Base-by-base conservation (phyloP, 2,797 vertebrate species). In the Benthosema pterotum region DNA sequence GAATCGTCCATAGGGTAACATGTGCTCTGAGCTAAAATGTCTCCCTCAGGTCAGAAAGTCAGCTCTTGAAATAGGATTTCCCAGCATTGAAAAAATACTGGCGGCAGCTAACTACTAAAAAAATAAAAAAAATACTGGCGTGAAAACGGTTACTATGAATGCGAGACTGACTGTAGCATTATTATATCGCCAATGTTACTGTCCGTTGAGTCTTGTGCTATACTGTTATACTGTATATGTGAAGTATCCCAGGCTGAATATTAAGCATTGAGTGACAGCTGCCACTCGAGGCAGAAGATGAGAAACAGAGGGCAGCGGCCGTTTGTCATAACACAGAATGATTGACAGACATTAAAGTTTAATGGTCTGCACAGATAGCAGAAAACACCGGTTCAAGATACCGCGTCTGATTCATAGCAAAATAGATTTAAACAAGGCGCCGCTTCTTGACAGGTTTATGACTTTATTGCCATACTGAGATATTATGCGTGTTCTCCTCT, bases 231-330 rank as follows among this genome's bases (percentile, higher is more conserved):
- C n/a, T n/a, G n/a, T n/a, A n/a, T n/a, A n/a, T n/a, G n/a, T 7
- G 28, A 32, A 32, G 28, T 32, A 32, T 32, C 28, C 28, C 6
- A 32, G 28, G 32, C n/a, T n/a, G n/a, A n/a, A 38, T 38, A 38
- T 2, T 7, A 9, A 38, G 32, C 0, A 9, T 48, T 69, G 78
- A 83, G 13, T 50, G 85, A 72, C 75, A 74, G 77, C 65, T 75
- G 75, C 70, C 61, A 2, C 18, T 59, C 43, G 65, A 32, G 63
- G 63, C 56, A 54, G 47, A 63, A 46, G 52, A 11, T 58, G 49
- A 42, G n/a, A 71, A 59, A 56, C 45, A 15, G 59, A 28, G 19
- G 19, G 60, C 12, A 16, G 16, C 11, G 3, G n/a, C n/a, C 12
- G 46, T 8, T n/a, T 52, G 59, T 62, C 52, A 25, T n/a, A 16